These are phyloP conservation scores for Salvelinus alpinus DNA, from an alignment of 2,113 vertebrate genomes.

Conservation along the genomic window DNA sequence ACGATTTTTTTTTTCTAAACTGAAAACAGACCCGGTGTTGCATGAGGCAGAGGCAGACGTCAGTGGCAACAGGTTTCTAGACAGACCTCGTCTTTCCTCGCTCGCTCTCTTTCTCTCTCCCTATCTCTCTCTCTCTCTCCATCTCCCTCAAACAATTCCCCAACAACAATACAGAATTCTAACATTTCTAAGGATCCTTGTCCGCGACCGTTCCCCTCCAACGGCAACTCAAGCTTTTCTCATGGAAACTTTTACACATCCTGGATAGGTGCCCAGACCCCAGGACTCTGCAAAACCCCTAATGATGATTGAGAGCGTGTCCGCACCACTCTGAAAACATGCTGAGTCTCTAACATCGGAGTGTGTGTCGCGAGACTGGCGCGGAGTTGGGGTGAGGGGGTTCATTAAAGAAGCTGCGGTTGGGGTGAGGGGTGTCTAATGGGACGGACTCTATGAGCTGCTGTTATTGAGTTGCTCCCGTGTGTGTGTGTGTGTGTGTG, in stretches of 20 bases:
- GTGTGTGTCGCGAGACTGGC: conserved; percentile 61
- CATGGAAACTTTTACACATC: conserved; percentile 91
- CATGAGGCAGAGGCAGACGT: neutral
- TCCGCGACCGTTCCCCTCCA: conserved; percentile 2
- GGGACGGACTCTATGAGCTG: conserved; percentile 52
- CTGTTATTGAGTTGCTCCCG: conserved; percentile 18
- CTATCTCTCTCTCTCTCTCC: conserved; percentile 15
- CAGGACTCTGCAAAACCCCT: conserved; percentile 79
- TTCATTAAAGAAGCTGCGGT: conserved; percentile 52
- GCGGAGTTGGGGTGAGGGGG: conserved; percentile 49
- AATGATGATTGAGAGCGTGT: conserved; percentile 85
- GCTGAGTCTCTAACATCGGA: conserved; percentile 78
- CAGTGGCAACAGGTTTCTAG: conserved; percentile 24
- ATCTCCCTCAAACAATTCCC: conserved; percentile 9
- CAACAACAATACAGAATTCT: conserved; percentile 52
- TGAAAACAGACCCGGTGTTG: conserved; percentile 52
- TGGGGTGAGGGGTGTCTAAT: conserved; percentile 55
- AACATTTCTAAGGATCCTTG: conserved; percentile 63
- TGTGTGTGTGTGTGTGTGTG: conserved; percentile 1
- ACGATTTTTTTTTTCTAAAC: conserved; percentile 51
- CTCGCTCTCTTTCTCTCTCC: conserved; percentile 25
- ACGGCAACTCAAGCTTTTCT: conserved; percentile 82
- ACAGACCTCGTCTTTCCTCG: conserved; percentile 59
- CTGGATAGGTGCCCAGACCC: conserved; percentile 81
- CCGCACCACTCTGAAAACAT: conserved; percentile 76